These are phyloP conservation scores for Macrocentrus cingulum DNA, from an alignment of 1,140 invertebrate genomes.

Conservation along the genomic window DNA sequence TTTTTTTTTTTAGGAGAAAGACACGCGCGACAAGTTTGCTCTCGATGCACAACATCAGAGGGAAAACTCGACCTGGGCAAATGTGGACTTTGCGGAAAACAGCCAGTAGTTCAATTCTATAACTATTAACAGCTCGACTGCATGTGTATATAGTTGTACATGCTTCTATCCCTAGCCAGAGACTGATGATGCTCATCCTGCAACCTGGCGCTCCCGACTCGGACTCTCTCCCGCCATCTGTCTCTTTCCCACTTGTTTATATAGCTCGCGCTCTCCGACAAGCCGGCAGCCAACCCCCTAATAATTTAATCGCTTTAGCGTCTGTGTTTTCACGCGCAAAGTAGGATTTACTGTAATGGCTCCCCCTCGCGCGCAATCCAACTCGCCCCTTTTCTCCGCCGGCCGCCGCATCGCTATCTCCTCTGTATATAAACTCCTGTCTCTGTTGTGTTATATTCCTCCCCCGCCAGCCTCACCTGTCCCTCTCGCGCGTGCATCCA, in stretches of 20 bases:
- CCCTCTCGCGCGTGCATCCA: not conserved
- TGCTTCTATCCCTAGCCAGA: slow-evolving; percentile 14
- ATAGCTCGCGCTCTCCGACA: slow-evolving; percentile 23
- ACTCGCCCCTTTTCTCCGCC: slow-evolving; percentile 2
- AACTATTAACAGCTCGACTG: slow-evolving; percentile 32
- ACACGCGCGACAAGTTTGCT: too few relatives aligned
- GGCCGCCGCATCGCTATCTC: not conserved
- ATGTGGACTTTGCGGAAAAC: too few relatives aligned
- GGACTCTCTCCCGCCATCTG: not conserved
- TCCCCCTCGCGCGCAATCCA: slow-evolving; percentile 27
- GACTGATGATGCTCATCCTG: not conserved
- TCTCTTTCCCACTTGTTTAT: not conserved
- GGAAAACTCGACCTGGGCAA: too few relatives aligned
- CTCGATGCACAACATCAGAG: too few relatives aligned
- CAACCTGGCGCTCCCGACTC: slow-evolving; percentile 4
- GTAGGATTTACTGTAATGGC: slow-evolving; percentile 41
- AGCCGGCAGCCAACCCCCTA: slow-evolving; percentile 33
- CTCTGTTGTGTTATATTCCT: not conserved
- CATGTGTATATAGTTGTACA: slow-evolving; percentile 20
- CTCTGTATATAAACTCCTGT: not conserved
- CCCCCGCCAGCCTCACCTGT: slow-evolving; percentile 13
- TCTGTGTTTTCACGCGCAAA: slow-evolving; percentile 40
- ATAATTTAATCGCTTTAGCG: slow-evolving; percentile 41
- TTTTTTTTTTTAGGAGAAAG: too few relatives aligned
- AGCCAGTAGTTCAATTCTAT: slow-evolving; percentile 34